Evolutionary conservation across 2,113 vertebrate genomes (phyloP).

Genomic region (Neodon shergylaensis): DNA sequence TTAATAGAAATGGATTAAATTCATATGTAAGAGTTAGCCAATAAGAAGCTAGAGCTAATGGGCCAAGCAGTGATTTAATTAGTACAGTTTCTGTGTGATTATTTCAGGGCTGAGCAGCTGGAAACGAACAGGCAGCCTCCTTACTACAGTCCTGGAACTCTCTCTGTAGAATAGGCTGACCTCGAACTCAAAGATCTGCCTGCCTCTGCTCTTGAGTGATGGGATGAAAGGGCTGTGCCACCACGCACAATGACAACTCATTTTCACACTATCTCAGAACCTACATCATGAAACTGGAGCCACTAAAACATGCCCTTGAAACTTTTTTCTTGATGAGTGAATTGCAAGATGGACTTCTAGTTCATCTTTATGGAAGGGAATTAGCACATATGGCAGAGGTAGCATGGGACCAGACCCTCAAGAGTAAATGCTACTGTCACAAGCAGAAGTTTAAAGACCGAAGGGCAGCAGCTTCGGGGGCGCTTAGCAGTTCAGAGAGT

Average conservation of each 20-base stretch:
- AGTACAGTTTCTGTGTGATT: too few species aligned
- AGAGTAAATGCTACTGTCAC: background rate
- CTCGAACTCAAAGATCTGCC: background rate
- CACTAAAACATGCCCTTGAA: background rate
- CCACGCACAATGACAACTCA: background rate
- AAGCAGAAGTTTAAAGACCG: conserved; percentile 1
- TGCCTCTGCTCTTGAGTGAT: background rate
- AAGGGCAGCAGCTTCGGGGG: background rate
- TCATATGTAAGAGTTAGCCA: too few species aligned
- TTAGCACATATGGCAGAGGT: background rate
- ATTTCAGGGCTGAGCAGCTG: too few species aligned
- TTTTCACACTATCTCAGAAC: background rate
- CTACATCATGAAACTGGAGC: background rate
- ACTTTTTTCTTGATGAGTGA: conserved; percentile 8
- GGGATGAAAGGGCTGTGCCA: background rate
- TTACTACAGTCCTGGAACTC: background rate
- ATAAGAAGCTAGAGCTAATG: too few species aligned
- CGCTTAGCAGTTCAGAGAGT: conserved; percentile 50
- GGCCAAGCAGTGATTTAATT: too few species aligned
- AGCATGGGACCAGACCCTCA: background rate
- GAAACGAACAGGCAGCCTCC: too few species aligned
- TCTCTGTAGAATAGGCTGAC: background rate
- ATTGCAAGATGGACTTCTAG: background rate
- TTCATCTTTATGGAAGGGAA: background rate
- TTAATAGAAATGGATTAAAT: too few species aligned